phyloP scores from a whole-genome alignment of 2,113 vertebrate species.

The Podiceps cristatus region DNA sequence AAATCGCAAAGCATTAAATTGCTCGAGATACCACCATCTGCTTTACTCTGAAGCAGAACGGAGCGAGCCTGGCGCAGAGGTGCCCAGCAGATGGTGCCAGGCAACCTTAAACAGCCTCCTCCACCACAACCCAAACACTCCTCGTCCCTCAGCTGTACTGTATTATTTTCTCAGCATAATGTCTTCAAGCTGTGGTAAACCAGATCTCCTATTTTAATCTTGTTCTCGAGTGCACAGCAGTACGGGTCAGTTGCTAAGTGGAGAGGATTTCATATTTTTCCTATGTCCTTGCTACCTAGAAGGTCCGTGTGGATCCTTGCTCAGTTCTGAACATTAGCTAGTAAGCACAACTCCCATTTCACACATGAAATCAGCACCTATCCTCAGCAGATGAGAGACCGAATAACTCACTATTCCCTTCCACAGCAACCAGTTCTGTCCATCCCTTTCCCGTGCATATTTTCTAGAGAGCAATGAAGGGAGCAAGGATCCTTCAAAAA shows the following conservation, averaged over 20 bases:
- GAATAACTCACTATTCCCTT: not conserved
- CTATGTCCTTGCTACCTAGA: not conserved
- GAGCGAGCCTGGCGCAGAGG: not conserved
- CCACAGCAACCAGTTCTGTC: not conserved
- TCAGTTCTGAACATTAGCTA: not conserved
- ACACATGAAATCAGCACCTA: not conserved
- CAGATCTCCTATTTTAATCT: not conserved
- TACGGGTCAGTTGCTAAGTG: not conserved
- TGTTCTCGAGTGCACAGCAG: not conserved
- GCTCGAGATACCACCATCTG: not conserved
- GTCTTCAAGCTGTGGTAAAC: not conserved
- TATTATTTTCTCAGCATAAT: not conserved
- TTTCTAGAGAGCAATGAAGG: not conserved
- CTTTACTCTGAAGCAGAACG: not conserved
- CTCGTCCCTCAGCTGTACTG: accelerated
- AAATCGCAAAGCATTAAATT: too few species aligned
- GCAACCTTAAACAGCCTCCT: not conserved
- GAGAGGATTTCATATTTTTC: not conserved
- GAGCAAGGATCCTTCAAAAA: not conserved
- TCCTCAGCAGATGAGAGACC: not conserved
- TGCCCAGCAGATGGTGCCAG: constrained; percentile 51
- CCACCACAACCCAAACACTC: not conserved
- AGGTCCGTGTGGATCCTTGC: not conserved
- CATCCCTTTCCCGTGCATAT: accelerated
- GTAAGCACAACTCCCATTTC: not conserved